phyloP scores from a whole-genome alignment of 2,797 vertebrate species.

The Leptodactylus fallax region DNA sequence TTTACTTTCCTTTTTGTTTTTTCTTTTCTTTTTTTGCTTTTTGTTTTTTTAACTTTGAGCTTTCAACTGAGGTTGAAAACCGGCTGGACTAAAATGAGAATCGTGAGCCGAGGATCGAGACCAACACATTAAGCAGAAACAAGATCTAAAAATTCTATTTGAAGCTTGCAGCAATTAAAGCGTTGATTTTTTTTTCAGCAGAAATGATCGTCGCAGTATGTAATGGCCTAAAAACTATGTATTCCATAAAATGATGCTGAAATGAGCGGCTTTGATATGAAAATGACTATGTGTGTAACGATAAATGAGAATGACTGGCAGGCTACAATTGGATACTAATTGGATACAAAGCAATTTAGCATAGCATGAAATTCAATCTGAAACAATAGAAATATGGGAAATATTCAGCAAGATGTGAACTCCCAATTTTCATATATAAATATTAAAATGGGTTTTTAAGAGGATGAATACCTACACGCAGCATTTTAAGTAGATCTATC shows the following conservation, averaged over 20 bases:
- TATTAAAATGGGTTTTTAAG: slow-evolving; percentile 19
- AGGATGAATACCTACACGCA: not conserved
- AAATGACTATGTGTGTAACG: slow-evolving; percentile 34
- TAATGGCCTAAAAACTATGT: not conserved
- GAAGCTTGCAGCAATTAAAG: slow-evolving; percentile 1
- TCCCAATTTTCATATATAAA: slow-evolving; percentile 47
- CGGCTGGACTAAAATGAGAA: not conserved
- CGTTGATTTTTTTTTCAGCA: not conserved
- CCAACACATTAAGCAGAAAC: slow-evolving; percentile 1
- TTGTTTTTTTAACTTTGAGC: not conserved
- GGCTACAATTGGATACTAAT: slow-evolving; percentile 63
- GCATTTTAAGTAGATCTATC: not conserved
- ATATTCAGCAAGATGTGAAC: slow-evolving; percentile 53
- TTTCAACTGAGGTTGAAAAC: not conserved
- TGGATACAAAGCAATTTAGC: slow-evolving; percentile 63
- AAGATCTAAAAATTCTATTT: slow-evolving; percentile 12
- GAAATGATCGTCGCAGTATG: not conserved
- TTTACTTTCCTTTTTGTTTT: too few relatives aligned
- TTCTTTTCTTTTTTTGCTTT: too few relatives aligned
- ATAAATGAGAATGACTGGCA: slow-evolving; percentile 58
- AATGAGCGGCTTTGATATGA: slow-evolving; percentile 51
- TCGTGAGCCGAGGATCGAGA: not conserved
- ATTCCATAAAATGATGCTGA: slow-evolving; percentile 18
- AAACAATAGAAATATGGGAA: slow-evolving; percentile 51
- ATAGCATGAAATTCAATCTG: slow-evolving; percentile 60